phyloP scores from a whole-genome alignment of 2,113 vertebrate species.

The Zingel zingel region DNA sequence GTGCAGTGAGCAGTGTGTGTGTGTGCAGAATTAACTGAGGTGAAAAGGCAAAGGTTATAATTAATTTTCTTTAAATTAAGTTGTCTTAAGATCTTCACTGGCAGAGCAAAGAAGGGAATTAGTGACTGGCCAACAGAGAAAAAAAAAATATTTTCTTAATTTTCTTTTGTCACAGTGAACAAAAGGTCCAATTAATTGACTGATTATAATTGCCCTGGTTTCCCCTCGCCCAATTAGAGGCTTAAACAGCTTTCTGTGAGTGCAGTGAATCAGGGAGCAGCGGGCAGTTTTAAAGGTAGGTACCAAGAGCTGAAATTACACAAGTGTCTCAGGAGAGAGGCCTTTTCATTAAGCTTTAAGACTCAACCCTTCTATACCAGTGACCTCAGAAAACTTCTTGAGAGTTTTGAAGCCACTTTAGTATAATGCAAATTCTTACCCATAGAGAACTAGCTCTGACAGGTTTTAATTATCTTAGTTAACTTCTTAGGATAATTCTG shows the following conservation, averaged over 20 bases:
- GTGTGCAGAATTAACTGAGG: constrained; percentile 25
- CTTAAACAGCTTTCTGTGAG: constrained; percentile 69
- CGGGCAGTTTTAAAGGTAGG: constrained; percentile 66
- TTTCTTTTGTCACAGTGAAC: constrained; percentile 59
- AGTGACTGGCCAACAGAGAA: constrained; percentile 29
- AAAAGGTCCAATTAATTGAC: constrained; percentile 81
- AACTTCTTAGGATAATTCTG: constrained; percentile 1
- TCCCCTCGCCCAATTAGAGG: constrained; percentile 72
- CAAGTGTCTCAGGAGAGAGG: constrained; percentile 65
- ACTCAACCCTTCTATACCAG: constrained; percentile 35
- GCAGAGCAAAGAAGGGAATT: constrained; percentile 43
- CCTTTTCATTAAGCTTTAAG: constrained; percentile 74
- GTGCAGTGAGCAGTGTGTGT: neutral
- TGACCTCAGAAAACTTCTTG: constrained; percentile 63
- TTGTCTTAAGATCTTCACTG: constrained; percentile 36
- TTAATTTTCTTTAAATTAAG: constrained; percentile 55
- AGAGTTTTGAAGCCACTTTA: constrained; percentile 34
- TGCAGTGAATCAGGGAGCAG: constrained; percentile 53
- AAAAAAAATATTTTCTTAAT: constrained; percentile 42
- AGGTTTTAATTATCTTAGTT: neutral
- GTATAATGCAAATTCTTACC: constrained; percentile 13
- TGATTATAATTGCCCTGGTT: constrained; percentile 78
- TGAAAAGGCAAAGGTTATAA: constrained; percentile 67
- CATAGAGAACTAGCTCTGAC: neutral
- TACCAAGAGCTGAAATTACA: constrained; percentile 69